Evolutionary conservation across 2,797 vertebrate species (phyloP), one percentile per base, ranked within the genome.

Genomic region (Gambusia yucatana): DNA sequence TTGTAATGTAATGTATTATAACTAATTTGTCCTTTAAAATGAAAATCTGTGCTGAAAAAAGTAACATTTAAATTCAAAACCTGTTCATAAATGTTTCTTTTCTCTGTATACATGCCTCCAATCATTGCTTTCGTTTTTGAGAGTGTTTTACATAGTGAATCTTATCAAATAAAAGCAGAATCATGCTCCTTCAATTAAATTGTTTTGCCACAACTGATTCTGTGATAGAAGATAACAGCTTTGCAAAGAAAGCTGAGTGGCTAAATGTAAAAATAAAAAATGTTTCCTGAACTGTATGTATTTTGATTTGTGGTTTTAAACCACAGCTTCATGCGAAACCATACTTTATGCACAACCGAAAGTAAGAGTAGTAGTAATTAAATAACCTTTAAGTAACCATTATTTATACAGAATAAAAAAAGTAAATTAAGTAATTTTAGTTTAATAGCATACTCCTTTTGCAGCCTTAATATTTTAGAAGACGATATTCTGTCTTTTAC

Each of bases 401-500:
- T 59, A 59, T 30, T 6, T 14, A 30, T 59, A 28, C 13, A 59
- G 57, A 30, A 30, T 28, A 59, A 30, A 13, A 9, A 55, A 25
- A 59, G 57, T 59, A 28, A 59, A 28, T 30, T 59, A 16, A 33
- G 28, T 33, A 61, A 61, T 61, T 61, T 61, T 61, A 61, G 28
- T 70, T 6, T 33, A 61, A 61, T 61, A 33, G 28, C 9, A 25
- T 41, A 39, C 8, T 57, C 39, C 28, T 65, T 36, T 11, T 76
- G 44, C 47, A 8, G 7, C 25, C 50, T 47, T 55, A 20, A 2
- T 11, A 9, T 4, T 63, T 67, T 20, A 77, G 33, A 84, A 80
- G 33, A 43, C 1, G 14, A 79, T 77, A 0, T 78, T 80, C 75
- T 76, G 61, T 5, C 44, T 10, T n/a, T 80, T 9, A 71, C 57